Evolutionary conservation across 2,888 invertebrate species (phyloP).

Genomic region (Meghimatium bilineatum): DNA sequence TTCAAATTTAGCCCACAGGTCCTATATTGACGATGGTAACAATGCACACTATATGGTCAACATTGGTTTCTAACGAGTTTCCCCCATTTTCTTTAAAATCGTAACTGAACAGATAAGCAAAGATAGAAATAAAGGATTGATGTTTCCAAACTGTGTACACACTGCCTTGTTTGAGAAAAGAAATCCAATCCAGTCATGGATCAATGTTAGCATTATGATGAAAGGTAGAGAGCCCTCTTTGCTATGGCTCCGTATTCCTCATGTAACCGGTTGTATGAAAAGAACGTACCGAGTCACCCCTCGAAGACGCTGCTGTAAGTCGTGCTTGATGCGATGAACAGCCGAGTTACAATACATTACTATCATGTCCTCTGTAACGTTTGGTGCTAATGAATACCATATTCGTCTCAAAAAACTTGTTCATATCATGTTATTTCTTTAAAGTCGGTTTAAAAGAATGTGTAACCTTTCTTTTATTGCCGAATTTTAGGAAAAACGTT

Average conservation of each 20-base stretch:
- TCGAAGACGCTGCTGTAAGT: neutral
- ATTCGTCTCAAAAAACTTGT: neutral
- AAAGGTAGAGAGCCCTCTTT: constrained; percentile 4
- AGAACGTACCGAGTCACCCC: constrained; percentile 12
- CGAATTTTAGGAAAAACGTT: too few relatives aligned
- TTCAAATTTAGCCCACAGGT: too few relatives aligned
- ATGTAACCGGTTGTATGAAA: constrained; percentile 2
- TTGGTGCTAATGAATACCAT: constrained; percentile 23
- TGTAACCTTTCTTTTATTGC: too few relatives aligned
- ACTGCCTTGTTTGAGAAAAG: constrained; percentile 10
- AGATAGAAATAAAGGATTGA: neutral
- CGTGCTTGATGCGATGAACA: constrained; percentile 10
- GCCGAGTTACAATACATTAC: constrained; percentile 1
- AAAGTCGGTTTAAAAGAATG: too few relatives aligned
- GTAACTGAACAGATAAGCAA: too few relatives aligned
- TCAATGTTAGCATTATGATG: constrained; percentile 23
- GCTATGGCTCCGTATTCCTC: neutral
- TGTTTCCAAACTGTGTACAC: neutral
- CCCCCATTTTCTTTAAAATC: too few relatives aligned
- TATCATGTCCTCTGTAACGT: neutral
- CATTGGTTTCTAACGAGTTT: too few relatives aligned
- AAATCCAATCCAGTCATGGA: neutral
- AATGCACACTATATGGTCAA: too few relatives aligned
- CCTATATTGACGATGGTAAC: too few relatives aligned
- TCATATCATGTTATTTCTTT: constrained; percentile 14